Conservation (phyloP, 2,888 invertebrate genomes). For the Pristionchus arcanus region DNA sequence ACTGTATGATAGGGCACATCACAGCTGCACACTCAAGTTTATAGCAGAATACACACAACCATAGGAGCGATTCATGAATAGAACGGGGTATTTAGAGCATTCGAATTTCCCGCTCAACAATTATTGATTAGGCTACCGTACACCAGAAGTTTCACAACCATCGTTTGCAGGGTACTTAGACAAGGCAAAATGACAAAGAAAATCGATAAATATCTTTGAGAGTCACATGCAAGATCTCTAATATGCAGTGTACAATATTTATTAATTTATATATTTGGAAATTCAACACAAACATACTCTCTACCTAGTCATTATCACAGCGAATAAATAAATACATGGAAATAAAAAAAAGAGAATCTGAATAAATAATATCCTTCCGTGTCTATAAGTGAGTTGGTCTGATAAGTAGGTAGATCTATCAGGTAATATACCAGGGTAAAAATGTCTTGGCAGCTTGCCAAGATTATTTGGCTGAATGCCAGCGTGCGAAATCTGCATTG, state of each 20-base stretch:
- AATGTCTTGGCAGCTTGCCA: neutral
- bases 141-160: constrained; percentile 40
- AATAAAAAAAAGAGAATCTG: constrained; percentile 11
- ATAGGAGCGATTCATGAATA: constrained; percentile 8
- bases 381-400: constrained; percentile 14
- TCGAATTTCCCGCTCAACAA: constrained; percentile 1
- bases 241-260: constrained; percentile 36
- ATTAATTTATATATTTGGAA: constrained; percentile 27
- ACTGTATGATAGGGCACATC: neutral
- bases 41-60: constrained; percentile 45
- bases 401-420: constrained; percentile 31
- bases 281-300: constrained; percentile 37
- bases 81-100: neutral
- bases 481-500: constrained; percentile 96
- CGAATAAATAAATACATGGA: neutral
- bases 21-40: constrained; percentile 15
- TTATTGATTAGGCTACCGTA: constrained; percentile 41
- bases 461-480: constrained; percentile 79
- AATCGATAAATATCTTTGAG: constrained; percentile 42
- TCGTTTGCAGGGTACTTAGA: neutral
- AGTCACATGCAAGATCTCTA: constrained; percentile 44
- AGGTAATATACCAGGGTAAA: neutral
- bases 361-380: constrained; percentile 33
- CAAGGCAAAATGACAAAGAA: constrained; percentile 16
- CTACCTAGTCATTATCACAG: constrained; percentile 22